phyloP scores from a whole-genome alignment of 2,113 vertebrate species.

The Microtus richardsoni region DNA sequence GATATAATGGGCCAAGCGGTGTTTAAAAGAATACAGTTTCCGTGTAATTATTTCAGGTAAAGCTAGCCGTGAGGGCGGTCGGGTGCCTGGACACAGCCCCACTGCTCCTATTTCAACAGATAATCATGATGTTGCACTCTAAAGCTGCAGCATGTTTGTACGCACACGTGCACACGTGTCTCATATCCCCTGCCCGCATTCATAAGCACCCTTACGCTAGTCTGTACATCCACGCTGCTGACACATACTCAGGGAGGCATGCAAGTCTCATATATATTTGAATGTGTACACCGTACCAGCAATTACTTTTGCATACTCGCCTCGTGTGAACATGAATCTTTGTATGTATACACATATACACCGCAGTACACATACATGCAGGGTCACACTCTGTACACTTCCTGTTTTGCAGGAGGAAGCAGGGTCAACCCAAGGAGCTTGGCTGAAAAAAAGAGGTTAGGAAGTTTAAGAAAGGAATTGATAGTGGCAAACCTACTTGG shows the following conservation, averaged over 20 bases:
- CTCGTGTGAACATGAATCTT: too few species aligned
- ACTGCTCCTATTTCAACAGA: too few species aligned
- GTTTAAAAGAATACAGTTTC: too few species aligned
- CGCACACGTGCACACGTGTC: not conserved
- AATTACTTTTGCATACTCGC: not conserved
- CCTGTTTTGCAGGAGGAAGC: slow-evolving; percentile 81
- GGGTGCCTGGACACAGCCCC: too few species aligned
- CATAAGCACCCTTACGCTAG: not conserved
- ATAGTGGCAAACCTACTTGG: slow-evolving; percentile 83
- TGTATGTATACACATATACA: not conserved
- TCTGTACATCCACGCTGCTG: not conserved
- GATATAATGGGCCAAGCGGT: too few species aligned
- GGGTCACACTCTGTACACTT: slow-evolving; percentile 57
- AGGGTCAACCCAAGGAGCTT: not conserved
- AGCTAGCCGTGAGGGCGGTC: too few species aligned
- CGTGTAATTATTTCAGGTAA: too few species aligned
- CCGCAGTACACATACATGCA: not conserved
- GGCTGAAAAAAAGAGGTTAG: slow-evolving; percentile 56
- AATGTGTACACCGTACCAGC: not conserved
- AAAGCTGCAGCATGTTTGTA: not conserved
- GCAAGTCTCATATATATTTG: not conserved
- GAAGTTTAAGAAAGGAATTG: slow-evolving; percentile 63
- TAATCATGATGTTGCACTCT: not conserved
- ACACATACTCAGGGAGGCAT: not conserved
- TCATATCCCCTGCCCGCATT: not conserved